These are phyloP conservation scores for Epinephelus lanceolatus DNA, from an alignment of 2,113 vertebrate genomes.

Conservation along the genomic window DNA sequence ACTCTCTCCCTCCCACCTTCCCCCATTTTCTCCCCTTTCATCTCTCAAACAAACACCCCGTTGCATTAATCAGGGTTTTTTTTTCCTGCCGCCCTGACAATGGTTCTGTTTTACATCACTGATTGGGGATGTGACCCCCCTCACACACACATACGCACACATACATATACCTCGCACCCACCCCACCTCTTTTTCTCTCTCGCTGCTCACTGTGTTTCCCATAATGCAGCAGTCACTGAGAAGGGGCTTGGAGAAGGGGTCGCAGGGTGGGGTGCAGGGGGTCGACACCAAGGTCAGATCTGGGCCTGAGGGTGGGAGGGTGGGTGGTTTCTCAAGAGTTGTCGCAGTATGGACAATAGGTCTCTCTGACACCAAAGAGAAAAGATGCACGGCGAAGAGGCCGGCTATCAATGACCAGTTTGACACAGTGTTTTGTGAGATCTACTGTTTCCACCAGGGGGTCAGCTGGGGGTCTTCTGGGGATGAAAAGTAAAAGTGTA, in stretches of 20 bases:
- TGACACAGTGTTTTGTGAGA: slow-evolving; percentile 52
- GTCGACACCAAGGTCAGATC: slow-evolving; percentile 74
- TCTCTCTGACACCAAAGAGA: slow-evolving; percentile 61
- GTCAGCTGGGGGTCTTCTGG: slow-evolving; percentile 8
- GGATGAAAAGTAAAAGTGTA: slow-evolving; percentile 33
- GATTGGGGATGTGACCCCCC: slow-evolving; percentile 68
- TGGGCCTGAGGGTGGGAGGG: slow-evolving; percentile 38
- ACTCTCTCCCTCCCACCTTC: background rate
- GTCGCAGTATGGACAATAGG: slow-evolving; percentile 53
- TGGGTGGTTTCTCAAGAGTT: slow-evolving; percentile 39
- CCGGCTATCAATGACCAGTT: slow-evolving; percentile 49
- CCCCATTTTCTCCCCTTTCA: slow-evolving; percentile 69
- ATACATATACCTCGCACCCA: background rate
- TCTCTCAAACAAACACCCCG: slow-evolving; percentile 77
- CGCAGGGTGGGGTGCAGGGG: slow-evolving; percentile 37
- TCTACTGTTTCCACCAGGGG: slow-evolving; percentile 1
- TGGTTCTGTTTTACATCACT: slow-evolving; percentile 84
- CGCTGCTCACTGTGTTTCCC: slow-evolving; percentile 61
- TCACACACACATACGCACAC: background rate
- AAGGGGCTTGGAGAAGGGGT: slow-evolving; percentile 49
- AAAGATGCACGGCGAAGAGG: slow-evolving; percentile 42
- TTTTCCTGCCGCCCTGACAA: slow-evolving; percentile 74
- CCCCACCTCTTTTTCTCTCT: slow-evolving; percentile 6
- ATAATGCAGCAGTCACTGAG: slow-evolving; percentile 53
- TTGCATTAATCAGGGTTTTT: slow-evolving; percentile 80